Conservation (phyloP, 2,113 vertebrate species). For the Sylvilagus bachmani region DNA sequence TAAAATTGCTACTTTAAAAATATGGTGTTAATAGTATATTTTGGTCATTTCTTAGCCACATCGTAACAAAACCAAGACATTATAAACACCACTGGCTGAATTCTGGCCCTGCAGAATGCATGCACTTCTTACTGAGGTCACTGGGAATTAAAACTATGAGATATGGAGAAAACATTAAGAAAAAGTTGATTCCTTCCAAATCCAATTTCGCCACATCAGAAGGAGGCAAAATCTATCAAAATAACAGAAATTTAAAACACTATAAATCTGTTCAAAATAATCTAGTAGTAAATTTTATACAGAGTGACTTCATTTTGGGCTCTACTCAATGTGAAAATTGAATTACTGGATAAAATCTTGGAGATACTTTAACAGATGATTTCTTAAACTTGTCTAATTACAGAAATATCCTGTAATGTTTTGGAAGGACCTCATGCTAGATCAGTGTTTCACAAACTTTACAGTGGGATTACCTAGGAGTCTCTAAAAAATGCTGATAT, state of each 20-base stretch:
- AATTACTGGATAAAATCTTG: slow-evolving; percentile 23
- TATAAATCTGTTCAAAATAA: slow-evolving; percentile 56
- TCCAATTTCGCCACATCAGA: not conserved
- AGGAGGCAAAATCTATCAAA: not conserved
- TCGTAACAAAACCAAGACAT: not conserved
- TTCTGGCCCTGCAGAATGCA: not conserved
- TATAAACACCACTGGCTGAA: not conserved
- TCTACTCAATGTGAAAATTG: not conserved
- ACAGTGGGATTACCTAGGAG: not conserved
- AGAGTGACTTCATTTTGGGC: not conserved
- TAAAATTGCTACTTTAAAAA: not conserved
- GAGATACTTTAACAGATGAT: slow-evolving; percentile 9
- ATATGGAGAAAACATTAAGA: not conserved
- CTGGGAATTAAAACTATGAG: not conserved
- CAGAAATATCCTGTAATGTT: not conserved
- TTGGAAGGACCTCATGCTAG: not conserved
- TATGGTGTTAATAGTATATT: not conserved
- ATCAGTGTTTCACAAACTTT: slow-evolving; percentile 38
- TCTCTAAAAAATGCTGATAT: not conserved
- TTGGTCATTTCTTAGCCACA: not conserved
- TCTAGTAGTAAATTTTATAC: slow-evolving; percentile 7
- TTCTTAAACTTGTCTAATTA: slow-evolving; percentile 50
- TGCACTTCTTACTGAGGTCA: not conserved
- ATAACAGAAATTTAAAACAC: slow-evolving; percentile 21
- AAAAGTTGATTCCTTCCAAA: slow-evolving; percentile 41